Conservation (phyloP, 2,113 vertebrate species). For the Labrus mixtus region DNA sequence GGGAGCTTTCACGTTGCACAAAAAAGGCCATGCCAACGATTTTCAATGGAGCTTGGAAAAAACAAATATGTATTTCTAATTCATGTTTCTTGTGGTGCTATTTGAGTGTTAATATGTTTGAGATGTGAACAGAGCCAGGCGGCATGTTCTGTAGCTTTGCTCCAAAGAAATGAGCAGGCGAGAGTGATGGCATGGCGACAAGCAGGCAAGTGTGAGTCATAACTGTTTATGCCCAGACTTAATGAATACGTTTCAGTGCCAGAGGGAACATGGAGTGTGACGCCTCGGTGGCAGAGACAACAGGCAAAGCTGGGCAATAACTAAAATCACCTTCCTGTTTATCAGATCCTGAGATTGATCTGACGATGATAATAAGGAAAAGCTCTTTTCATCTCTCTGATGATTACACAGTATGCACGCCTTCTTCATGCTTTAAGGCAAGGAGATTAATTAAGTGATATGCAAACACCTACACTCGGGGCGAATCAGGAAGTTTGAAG, state of each 20-base stretch:
- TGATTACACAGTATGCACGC: background rate
- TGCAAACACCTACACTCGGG: background rate
- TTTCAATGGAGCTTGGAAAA: constrained; percentile 19
- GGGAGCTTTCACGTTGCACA: constrained; percentile 11
- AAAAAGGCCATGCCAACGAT: constrained; percentile 12
- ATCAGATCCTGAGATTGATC: constrained; percentile 19
- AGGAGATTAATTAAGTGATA: constrained; percentile 4
- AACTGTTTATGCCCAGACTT: constrained; percentile 37
- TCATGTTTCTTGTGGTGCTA: background rate
- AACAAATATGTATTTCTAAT: constrained; percentile 11
- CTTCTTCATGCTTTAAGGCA: background rate
- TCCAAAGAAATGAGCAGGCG: background rate
- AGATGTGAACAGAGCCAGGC: background rate
- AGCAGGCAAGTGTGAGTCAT: constrained; percentile 51
- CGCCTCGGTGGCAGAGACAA: constrained; percentile 4
- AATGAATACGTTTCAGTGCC: constrained; percentile 35
- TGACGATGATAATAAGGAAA: background rate
- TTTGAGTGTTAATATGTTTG: constrained; percentile 14
- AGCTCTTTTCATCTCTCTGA: constrained; percentile 7
- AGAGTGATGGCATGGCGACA: constrained; percentile 21
- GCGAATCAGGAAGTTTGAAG: background rate
- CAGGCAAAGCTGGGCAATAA: background rate
- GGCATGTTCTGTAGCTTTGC: constrained; percentile 1
- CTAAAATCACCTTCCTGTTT: constrained; percentile 8
- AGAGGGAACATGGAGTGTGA: constrained; percentile 19